A percentile compares a stretch with the other conserved stretches of the same genome.
These are phyloP conservation scores for Anadara kagoshimensis DNA, from an alignment of 1,140 invertebrate genomes.

Conservation along the genomic window DNA sequence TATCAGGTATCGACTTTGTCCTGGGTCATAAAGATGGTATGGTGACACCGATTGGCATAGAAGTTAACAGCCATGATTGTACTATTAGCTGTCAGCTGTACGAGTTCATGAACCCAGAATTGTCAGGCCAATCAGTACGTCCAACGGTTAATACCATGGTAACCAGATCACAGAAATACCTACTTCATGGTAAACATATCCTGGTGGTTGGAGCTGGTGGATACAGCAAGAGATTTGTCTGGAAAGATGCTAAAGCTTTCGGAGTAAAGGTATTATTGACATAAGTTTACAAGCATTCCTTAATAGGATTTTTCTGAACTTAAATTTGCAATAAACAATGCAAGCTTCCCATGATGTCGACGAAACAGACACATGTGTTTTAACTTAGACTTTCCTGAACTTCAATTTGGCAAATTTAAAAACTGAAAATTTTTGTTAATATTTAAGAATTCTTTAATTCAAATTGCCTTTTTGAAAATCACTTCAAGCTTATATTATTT, in stretches of 20 bases:
- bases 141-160: slow-evolving; percentile 48
- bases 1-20: slow-evolving; percentile 49
- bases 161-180: slow-evolving; percentile 34
- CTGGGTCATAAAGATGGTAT: slow-evolving; percentile 26
- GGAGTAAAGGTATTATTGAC: slow-evolving; percentile 54
- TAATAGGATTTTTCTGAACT: no score
- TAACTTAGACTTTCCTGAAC: no score
- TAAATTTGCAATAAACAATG: no score
- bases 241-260: slow-evolving; percentile 32
- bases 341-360: no score
- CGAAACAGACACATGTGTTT: no score
- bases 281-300: no score
- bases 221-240: slow-evolving; percentile 26
- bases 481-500: no score
- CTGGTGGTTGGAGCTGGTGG: slow-evolving; percentile 44
- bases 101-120: slow-evolving; percentile 37
- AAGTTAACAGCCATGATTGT: slow-evolving; percentile 56
- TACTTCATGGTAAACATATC: slow-evolving; percentile 37
- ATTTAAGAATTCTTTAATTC: no score
- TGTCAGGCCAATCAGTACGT: slow-evolving; percentile 22
- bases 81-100: slow-evolving; percentile 53
- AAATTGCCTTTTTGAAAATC: no score
- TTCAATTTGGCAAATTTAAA: no score
- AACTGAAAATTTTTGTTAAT: no score
- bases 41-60: slow-evolving; percentile 36